Evolutionary conservation across 2,113 vertebrate species (phyloP), one percentile per base, ranked within the genome.

Genomic region (Bufo gargarizans): DNA sequence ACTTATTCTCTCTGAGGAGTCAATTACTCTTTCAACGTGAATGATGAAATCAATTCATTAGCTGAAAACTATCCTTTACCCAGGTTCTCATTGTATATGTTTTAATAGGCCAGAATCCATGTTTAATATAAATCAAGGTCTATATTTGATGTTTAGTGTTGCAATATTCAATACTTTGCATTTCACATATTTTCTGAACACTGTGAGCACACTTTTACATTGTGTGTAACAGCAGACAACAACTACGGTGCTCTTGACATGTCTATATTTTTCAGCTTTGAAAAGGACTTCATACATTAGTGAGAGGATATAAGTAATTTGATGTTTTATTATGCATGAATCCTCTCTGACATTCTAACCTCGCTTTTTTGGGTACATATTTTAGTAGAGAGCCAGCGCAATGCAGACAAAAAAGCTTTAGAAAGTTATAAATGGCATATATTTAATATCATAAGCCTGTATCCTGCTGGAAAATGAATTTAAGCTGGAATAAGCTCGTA

Each of bases 381-480:
- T 74, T 77, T 45, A 56, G 59, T 10, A 53, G 4, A 83, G 77
- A 83, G 80, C 72, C 71, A 88, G 72, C 22, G n/a, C 49, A 55
- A 20, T 65, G 43, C 71, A 88, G 79, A 77, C 79, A 84, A 53
- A 88, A 53, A 88, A 76, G 16, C 56, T 77, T 77, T 56, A 77
- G 61, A 83, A 65, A 84, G 58, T 84, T 63, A 77, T 88, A 83
- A 88, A 88, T 83, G 80, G 65, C 63, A 45, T 76, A 53, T 20
- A 88, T 77, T 83, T 83, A 88, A 77, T 88, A 88, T 84, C 16
- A 88, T 84, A 88, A 83, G 72, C 58, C 72, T 77, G 45, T 50
- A 61, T 88, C 87, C 87, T 77, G 87, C 87, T 84, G 87, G 81
- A 84, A 88, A 84, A 88, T 77, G 47, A 67, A 88, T 84, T 84